These are phyloP conservation scores for Crepidodera aurea DNA, from an alignment of 2,888 invertebrate genomes.

Conservation along the genomic window DNA sequence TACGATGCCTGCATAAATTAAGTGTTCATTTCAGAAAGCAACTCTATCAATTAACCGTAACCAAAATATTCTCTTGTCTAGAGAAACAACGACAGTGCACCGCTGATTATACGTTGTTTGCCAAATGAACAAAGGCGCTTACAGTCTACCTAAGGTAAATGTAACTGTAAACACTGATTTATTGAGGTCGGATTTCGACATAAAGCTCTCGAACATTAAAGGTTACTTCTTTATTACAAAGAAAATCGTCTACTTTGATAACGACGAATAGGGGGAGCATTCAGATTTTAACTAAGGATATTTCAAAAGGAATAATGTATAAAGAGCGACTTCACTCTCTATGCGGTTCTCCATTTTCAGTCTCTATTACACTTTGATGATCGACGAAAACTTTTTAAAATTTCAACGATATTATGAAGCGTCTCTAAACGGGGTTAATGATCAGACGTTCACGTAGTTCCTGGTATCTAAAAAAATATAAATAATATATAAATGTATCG, in stretches of 20 bases:
- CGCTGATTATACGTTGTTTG: background rate
- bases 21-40: too few relatives aligned
- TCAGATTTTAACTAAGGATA: slow-evolving; percentile 12
- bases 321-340: background rate
- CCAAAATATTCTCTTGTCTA: too few relatives aligned
- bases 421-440: too few relatives aligned
- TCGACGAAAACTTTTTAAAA: background rate
- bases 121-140: background rate
- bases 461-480: too few relatives aligned
- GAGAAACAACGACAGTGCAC: too few relatives aligned
- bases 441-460: too few relatives aligned
- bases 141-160: slow-evolving; percentile 10
- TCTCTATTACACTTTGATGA: slow-evolving; percentile 8
- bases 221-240: slow-evolving; percentile 18
- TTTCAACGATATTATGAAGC: too few relatives aligned
- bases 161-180: slow-evolving; percentile 21
- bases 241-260: slow-evolving; percentile 17
- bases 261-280: slow-evolving; percentile 6
- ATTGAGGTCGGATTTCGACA: slow-evolving; percentile 21
- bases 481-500: too few relatives aligned
- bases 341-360: background rate
- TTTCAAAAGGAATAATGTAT: slow-evolving; percentile 16
- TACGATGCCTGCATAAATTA: too few relatives aligned
- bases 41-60: too few relatives aligned
- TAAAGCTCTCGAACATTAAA: slow-evolving; percentile 18